Evolutionary conservation across 2,113 vertebrate genomes (phyloP).

Genomic region (Junco hyemalis): DNA sequence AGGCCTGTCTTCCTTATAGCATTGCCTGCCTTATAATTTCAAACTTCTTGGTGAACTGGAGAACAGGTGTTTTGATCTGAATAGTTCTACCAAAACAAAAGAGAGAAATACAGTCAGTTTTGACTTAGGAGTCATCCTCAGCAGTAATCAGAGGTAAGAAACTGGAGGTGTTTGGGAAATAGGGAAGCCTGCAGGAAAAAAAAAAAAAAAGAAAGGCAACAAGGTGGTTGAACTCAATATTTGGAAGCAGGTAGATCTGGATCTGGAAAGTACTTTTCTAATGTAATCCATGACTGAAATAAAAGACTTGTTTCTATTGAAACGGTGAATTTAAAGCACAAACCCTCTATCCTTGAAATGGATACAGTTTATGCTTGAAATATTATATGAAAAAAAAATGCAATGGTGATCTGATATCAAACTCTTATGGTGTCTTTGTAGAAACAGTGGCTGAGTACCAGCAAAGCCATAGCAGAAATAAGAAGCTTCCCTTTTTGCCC

Average conservation of each 20-base stretch:
- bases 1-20: background rate
- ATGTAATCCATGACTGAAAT: background rate
- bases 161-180: background rate
- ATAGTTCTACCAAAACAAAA: background rate
- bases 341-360: background rate
- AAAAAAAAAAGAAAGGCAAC: background rate
- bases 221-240: background rate
- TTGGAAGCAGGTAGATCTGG: background rate
- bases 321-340: background rate
- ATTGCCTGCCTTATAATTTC: background rate
- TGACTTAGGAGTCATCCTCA: background rate
- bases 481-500: background rate
- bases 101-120: background rate
- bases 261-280: background rate
- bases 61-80: background rate
- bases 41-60: background rate
- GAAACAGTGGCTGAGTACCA: background rate
- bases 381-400: background rate
- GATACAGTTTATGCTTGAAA: background rate
- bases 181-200: background rate
- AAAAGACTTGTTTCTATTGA: background rate
- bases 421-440: background rate
- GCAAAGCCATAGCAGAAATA: background rate
- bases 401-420: background rate
- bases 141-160: background rate